These are phyloP conservation scores for Microtus montanus DNA, from an alignment of 2,113 vertebrate genomes.

Conservation along the genomic window DNA sequence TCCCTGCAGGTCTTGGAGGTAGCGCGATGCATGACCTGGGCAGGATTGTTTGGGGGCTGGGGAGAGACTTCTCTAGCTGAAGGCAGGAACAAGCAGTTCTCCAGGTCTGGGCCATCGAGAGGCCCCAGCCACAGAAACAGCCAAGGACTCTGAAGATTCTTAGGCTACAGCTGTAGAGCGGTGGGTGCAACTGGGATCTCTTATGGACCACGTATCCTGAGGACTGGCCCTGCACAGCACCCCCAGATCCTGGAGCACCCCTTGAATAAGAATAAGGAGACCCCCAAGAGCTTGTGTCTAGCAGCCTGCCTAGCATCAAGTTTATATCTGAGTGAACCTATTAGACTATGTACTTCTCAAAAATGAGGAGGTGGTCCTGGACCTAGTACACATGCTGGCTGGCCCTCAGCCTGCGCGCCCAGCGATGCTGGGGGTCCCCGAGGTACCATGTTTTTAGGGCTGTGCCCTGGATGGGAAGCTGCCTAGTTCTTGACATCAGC, in stretches of 20 bases:
- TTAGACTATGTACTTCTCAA: neutral
- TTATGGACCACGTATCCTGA: neutral
- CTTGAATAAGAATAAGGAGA: neutral
- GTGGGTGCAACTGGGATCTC: too few relatives aligned
- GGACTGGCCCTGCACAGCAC: neutral
- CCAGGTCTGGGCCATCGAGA: neutral
- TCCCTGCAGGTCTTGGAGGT: neutral
- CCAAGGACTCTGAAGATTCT: neutral
- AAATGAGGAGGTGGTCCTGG: neutral
- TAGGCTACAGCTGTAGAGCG: accelerated
- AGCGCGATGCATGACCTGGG: accelerated
- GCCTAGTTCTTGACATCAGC: accelerated
- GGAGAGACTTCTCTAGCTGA: neutral
- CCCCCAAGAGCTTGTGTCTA: neutral
- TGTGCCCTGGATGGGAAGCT: neutral
- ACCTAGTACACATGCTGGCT: accelerated
- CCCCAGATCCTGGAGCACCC: neutral
- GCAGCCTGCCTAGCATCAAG: accelerated
- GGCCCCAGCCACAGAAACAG: neutral
- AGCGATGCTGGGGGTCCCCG: accelerated
- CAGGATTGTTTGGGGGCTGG: accelerated
- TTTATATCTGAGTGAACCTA: accelerated
- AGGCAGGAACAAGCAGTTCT: neutral
- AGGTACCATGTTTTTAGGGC: neutral
- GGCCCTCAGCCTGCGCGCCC: neutral